A percentile compares a stretch with the other conserved stretches of the same genome.
Conservation (phyloP, 2,888 invertebrate species). For the Lasioglossum malachurum region DNA sequence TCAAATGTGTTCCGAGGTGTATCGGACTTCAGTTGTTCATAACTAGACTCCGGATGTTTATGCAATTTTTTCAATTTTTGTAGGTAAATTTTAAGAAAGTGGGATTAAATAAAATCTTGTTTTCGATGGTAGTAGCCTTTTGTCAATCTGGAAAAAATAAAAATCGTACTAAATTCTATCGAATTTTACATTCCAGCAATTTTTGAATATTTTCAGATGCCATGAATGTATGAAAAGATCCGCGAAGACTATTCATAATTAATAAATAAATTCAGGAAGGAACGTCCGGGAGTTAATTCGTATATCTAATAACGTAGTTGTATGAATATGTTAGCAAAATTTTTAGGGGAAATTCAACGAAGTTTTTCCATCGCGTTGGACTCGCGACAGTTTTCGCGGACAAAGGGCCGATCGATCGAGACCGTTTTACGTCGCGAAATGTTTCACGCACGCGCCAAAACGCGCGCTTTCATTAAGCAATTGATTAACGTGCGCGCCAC, state of each 20-base stretch:
- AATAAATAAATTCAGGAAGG: not conserved
- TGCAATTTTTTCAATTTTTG: too few species aligned
- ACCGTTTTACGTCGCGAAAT: constrained; percentile 19
- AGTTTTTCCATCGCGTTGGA: not conserved
- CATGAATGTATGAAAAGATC: too few species aligned
- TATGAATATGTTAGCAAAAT: not conserved
- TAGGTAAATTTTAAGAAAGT: too few species aligned
- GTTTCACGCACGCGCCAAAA: constrained; percentile 32
- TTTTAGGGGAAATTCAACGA: not conserved
- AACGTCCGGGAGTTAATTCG: not conserved
- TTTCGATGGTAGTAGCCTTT: too few species aligned
- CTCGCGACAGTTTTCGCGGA: not conserved
- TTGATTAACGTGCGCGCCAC: constrained; percentile 31
- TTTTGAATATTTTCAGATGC: too few species aligned
- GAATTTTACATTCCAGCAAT: too few species aligned
- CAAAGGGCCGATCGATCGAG: constrained; percentile 21
- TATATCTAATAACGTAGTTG: not conserved
- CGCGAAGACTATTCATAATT: not conserved
- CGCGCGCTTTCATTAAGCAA: constrained; percentile 35
- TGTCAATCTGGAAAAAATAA: too few species aligned
- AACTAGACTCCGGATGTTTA: too few species aligned
- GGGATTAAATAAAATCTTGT: too few species aligned
- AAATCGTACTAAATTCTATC: too few species aligned
- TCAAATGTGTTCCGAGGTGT: too few species aligned
- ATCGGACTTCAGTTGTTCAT: not conserved